Percentiles rank a stretch among this genome's conserved stretches.
Evolutionary conservation across 2,797 vertebrate species (phyloP).

Genomic region (Kryptopterus vitreolus): DNA sequence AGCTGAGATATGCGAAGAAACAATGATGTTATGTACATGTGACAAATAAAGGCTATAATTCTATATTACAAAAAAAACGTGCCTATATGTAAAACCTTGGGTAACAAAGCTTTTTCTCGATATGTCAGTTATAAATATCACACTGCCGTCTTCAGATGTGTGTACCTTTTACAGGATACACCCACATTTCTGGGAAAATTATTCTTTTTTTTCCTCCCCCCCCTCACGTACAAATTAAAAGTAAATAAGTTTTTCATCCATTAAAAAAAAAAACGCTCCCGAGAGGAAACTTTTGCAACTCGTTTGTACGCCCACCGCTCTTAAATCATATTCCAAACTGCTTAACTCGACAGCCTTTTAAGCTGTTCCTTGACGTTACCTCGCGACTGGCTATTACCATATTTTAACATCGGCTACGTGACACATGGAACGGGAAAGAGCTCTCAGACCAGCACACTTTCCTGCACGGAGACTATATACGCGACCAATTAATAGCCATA

Average conservation of each 20-base stretch:
- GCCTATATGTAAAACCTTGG: too few relatives aligned
- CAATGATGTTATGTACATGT: too few relatives aligned
- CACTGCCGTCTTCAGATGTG: background rate
- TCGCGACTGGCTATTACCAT: slow-evolving; percentile 9
- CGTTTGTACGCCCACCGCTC: background rate
- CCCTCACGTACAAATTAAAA: background rate
- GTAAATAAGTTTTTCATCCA: background rate
- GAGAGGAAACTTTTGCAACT: background rate
- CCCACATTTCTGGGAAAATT: too few relatives aligned
- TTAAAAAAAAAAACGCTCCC: background rate
- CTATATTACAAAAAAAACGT: too few relatives aligned
- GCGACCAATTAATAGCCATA: slow-evolving; percentile 37
- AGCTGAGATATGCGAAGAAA: too few relatives aligned
- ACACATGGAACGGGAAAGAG: background rate
- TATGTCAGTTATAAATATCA: background rate
- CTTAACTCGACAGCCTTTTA: background rate
- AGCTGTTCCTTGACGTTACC: background rate
- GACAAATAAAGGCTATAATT: too few relatives aligned
- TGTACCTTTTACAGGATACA: background rate
- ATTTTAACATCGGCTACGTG: background rate
- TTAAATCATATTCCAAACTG: background rate
- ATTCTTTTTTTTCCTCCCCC: too few relatives aligned
- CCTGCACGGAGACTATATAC: slow-evolving; percentile 4
- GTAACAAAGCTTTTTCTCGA: background rate
- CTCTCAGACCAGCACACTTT: background rate